Conservation (phyloP, 2,888 invertebrate genomes). For the Troglohyphantes excavatus region DNA sequence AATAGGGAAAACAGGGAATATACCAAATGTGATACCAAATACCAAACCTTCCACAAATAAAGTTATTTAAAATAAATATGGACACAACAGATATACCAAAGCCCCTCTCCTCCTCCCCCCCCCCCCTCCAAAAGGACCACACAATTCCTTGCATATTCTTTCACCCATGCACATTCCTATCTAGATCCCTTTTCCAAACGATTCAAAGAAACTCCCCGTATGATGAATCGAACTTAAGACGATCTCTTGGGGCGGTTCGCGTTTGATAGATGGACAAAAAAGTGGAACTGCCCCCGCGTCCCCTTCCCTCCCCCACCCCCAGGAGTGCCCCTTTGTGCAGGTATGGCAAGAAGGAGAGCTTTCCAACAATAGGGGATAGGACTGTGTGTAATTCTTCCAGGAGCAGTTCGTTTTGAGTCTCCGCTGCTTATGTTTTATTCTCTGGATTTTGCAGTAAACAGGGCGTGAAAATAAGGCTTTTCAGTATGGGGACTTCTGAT, state of each 20-base stretch:
- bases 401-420: conserved; percentile 55
- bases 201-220: conserved; percentile 44
- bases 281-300: not conserved
- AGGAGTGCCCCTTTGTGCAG: too few relatives aligned
- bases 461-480: conserved; percentile 64
- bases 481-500: not conserved
- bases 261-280: conserved; percentile 64
- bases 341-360: not conserved
- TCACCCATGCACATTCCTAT: not conserved
- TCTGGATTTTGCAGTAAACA: conserved; percentile 49
- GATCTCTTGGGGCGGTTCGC: conserved; percentile 59
- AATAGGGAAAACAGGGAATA: too few relatives aligned
- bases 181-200: not conserved
- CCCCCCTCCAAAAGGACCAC: too few relatives aligned
- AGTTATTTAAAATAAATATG: too few relatives aligned
- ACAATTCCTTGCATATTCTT: too few relatives aligned
- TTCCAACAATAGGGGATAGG: conserved; percentile 5
- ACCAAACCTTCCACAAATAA: too few relatives aligned
- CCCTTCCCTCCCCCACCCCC: too few relatives aligned
- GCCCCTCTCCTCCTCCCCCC: too few relatives aligned
- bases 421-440: conserved; percentile 64
- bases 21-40: too few relatives aligned
- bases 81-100: too few relatives aligned
- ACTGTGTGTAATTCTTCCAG: conserved; percentile 50
- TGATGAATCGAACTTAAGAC: conserved; percentile 66